Conservation (phyloP, 1,140 invertebrate species). For the Drosophila lacteicornis region DNA sequence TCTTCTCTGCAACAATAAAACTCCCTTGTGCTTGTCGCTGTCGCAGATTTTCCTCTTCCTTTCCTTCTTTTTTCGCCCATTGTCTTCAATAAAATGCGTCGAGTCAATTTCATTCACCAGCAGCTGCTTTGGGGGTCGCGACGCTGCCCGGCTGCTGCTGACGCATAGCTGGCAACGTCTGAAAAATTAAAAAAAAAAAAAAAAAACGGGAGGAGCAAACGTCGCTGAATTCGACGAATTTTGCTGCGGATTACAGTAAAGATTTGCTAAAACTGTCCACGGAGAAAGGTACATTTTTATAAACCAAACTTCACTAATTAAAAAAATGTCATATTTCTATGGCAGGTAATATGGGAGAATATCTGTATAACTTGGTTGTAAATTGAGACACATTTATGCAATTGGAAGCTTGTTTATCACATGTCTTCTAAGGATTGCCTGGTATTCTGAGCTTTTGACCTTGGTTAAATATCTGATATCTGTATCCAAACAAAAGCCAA, state of each 20-base stretch:
- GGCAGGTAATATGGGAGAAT: not conserved
- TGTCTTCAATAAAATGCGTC: conserved; percentile 71
- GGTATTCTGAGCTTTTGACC: no score
- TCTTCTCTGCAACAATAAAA: conserved; percentile 57
- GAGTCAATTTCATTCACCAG: conserved; percentile 72
- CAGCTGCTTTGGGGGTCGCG: conserved; percentile 47
- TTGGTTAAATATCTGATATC: not conserved
- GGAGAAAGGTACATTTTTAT: not conserved
- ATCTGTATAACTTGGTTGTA: not conserved
- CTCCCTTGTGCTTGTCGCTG: conserved; percentile 53
- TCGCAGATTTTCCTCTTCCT: conserved; percentile 29
- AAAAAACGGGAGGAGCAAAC: conserved; percentile 15
- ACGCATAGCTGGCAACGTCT: conserved; percentile 57
- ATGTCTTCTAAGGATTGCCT: no score
- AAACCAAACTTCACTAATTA: not conserved
- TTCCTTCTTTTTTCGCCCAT: conserved; percentile 40
- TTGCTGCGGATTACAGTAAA: conserved; percentile 22
- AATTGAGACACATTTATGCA: not conserved
- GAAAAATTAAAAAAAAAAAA: conserved; percentile 8
- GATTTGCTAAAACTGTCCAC: not conserved
- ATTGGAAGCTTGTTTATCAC: not conserved
- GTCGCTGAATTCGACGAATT: conserved; percentile 58
- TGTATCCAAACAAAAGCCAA: not conserved
- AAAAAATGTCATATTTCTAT: not conserved
- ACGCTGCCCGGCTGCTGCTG: conserved; percentile 43